Percentiles rank a stretch among this genome's conserved stretches.
Evolutionary conservation across 2,113 vertebrate species (phyloP).

Genomic region (Carassius auratus): DNA sequence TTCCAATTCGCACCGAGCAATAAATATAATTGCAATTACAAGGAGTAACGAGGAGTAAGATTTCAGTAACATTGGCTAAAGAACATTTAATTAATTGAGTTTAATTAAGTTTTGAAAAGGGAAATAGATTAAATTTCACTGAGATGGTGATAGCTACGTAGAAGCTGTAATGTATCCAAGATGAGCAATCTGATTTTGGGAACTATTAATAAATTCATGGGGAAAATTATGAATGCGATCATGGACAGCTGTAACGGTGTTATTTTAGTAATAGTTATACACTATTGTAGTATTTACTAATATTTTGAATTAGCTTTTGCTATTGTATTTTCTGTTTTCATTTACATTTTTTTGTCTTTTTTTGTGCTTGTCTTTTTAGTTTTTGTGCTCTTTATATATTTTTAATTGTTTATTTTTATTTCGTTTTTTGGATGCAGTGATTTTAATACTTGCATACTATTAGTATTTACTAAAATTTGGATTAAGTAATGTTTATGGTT

Average conservation of each 20-base stretch:
- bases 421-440: background rate
- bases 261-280: background rate
- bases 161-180: background rate
- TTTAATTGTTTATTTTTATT: background rate
- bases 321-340: background rate
- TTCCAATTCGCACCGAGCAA: background rate
- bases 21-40: slow-evolving; percentile 3
- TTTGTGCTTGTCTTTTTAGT: background rate
- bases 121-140: background rate
- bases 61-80: background rate
- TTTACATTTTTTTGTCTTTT: background rate
- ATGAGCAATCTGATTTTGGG: background rate
- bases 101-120: slow-evolving; percentile 5
- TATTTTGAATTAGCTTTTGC: background rate
- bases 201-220: background rate
- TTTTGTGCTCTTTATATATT: too few species aligned
- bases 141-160: background rate
- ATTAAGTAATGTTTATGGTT: background rate
- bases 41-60: background rate
- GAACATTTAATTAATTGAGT: background rate
- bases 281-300: background rate
- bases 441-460: background rate
- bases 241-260: background rate
- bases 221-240: background rate
- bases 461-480: background rate